Conservation (phyloP, 2,113 vertebrate genomes). For the Eonycteris spelaea region DNA sequence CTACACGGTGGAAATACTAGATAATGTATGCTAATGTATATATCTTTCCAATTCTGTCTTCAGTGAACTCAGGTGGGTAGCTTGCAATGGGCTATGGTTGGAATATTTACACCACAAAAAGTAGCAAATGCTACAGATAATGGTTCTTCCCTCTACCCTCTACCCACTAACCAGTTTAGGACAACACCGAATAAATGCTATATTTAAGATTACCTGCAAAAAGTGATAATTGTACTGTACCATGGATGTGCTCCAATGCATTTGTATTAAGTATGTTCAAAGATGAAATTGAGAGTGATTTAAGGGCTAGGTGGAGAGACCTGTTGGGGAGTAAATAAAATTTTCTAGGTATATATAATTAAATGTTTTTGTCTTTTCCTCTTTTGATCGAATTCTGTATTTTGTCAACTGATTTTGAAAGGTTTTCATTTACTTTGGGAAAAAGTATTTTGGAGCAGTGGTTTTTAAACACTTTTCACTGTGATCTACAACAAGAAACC, state of each 20-base stretch:
- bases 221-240: neutral
- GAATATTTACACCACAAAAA: neutral
- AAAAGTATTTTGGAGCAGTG: neutral
- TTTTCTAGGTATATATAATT: neutral
- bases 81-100: neutral
- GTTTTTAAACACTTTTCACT: slow-evolving; percentile 7
- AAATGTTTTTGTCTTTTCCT: neutral
- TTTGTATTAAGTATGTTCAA: neutral
- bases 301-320: neutral
- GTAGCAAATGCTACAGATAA: neutral
- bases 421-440: slow-evolving; percentile 8
- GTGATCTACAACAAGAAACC: neutral
- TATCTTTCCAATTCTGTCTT: neutral
- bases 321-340: neutral
- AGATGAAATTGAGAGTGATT: neutral
- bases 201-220: neutral
- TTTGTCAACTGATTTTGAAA: slow-evolving; percentile 26
- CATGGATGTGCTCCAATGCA: neutral
- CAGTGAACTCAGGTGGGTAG: neutral
- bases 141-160: neutral
- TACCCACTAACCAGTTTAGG: neutral
- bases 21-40: neutral
- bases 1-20: neutral
- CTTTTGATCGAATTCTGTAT: neutral
- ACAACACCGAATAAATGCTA: neutral